Conservation (phyloP, 2,888 invertebrate genomes). For the Dioctria rufipes region DNA sequence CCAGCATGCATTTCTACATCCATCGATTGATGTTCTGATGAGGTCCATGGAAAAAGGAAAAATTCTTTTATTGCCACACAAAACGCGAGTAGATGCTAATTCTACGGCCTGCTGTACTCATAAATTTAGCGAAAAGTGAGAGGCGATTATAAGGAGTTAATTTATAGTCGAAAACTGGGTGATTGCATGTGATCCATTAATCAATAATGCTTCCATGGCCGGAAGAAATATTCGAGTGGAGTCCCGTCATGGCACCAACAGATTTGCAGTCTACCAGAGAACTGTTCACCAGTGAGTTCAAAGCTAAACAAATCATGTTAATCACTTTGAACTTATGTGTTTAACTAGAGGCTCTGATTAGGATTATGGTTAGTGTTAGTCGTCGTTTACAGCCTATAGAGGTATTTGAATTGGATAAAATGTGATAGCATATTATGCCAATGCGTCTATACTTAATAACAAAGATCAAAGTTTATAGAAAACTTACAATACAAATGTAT, state of each 20-base stretch:
- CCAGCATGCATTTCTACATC: constrained; percentile 50
- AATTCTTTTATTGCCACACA: constrained; percentile 45
- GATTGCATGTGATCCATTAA: constrained; percentile 58
- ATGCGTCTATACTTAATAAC: too few relatives aligned
- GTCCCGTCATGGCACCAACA: background rate
- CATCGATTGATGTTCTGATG: constrained; percentile 37
- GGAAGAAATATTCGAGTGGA: constrained; percentile 36
- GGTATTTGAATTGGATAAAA: constrained; percentile 5
- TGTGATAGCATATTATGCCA: too few relatives aligned
- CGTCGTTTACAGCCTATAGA: background rate
- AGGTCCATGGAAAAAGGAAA: constrained; percentile 25
- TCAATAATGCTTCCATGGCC: constrained; percentile 52
- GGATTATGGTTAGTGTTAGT: background rate
- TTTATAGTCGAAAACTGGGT: constrained; percentile 57
- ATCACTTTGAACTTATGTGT: constrained; percentile 13
- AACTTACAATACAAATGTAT: too few relatives aligned
- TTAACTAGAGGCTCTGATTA: background rate
- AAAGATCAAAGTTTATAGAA: too few relatives aligned
- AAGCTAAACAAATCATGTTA: constrained; percentile 21
- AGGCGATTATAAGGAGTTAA: constrained; percentile 56
- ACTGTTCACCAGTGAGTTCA: background rate
- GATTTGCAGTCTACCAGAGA: background rate
- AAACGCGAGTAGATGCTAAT: constrained; percentile 56
- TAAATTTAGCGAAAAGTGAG: constrained; percentile 52
- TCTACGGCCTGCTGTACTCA: constrained; percentile 27